Conservation (phyloP, 2,888 invertebrate species). For the Choristoneura rosaceana region DNA sequence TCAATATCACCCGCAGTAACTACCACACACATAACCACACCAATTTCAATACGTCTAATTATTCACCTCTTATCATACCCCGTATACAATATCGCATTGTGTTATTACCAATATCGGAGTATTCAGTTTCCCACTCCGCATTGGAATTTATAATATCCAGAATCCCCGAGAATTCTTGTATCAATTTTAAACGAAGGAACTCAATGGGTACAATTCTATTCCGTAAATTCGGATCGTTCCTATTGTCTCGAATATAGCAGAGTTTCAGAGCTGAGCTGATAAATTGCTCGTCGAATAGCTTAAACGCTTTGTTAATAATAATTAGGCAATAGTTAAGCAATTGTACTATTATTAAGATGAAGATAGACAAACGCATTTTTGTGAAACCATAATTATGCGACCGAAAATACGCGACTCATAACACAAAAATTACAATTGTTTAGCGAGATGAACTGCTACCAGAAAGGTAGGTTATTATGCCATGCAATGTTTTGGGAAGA, state of each 20-base stretch:
- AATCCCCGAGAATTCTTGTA: slow-evolving; percentile 15
- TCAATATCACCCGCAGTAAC: neutral
- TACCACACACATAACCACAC: slow-evolving; percentile 6
- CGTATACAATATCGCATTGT: slow-evolving; percentile 7
- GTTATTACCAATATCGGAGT: slow-evolving; percentile 14
- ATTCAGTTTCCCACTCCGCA: slow-evolving; percentile 14
- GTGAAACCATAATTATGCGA: no score
- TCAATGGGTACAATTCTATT: slow-evolving; percentile 44
- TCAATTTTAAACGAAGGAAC: slow-evolving; percentile 23
- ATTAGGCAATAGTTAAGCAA: neutral
- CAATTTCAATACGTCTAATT: neutral
- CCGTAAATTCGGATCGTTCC: slow-evolving; percentile 55
- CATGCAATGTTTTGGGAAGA: no score
- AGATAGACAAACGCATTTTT: no score
- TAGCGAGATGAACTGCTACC: no score
- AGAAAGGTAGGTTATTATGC: no score
- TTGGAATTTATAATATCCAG: slow-evolving; percentile 28
- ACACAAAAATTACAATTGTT: no score
- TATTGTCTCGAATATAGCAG: slow-evolving; percentile 58
- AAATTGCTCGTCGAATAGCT: neutral
- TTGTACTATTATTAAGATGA: no score
- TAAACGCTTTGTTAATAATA: neutral
- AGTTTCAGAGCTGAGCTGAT: slow-evolving; percentile 46
- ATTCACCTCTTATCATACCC: neutral
- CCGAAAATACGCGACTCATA: no score